Evolutionary conservation across 2,797 vertebrate species (phyloP).

Genomic region (Acestrorhynchus altus): DNA sequence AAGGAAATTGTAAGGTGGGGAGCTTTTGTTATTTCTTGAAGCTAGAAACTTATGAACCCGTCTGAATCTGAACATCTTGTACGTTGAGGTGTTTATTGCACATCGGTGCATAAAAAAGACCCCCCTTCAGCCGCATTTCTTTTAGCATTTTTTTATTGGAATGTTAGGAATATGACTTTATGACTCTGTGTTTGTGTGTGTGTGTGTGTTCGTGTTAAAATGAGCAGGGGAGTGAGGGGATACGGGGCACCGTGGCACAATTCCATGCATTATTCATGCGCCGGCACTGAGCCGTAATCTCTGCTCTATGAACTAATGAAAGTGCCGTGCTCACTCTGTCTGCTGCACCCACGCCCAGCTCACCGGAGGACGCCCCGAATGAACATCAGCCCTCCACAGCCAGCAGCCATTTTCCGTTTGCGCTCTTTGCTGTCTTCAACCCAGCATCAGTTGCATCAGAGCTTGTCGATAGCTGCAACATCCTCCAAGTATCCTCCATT

Average conservation of each 20-base stretch:
- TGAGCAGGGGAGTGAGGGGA: constrained; percentile 52
- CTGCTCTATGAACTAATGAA: constrained; percentile 72
- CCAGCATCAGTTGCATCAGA: constrained; percentile 6
- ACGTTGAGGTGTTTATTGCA: neutral
- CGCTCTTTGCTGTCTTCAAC: neutral
- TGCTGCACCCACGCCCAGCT: constrained; percentile 61
- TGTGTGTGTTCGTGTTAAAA: constrained; percentile 51
- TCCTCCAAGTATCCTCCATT: constrained; percentile 22
- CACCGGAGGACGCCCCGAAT: constrained; percentile 61
- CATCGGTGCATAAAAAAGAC: constrained; percentile 16
- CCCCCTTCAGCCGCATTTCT: neutral
- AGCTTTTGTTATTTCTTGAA: neutral
- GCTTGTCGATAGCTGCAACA: neutral
- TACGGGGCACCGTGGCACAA: constrained; percentile 48
- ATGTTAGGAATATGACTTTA: constrained; percentile 6
- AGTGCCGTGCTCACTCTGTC: constrained; percentile 61
- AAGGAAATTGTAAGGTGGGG: constrained; percentile 2
- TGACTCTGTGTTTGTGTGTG: constrained; percentile 5
- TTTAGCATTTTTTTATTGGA: neutral
- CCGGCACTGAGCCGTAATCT: constrained; percentile 74
- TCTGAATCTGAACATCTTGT: neutral
- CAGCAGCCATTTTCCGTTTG: constrained; percentile 24
- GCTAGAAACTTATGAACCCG: neutral
- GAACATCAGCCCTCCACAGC: constrained; percentile 53
- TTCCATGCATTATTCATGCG: constrained; percentile 75